Percentiles rank a stretch among this genome's conserved stretches.
Conservation (phyloP, 2,113 vertebrate genomes). For the Lanius ludovicianus region DNA sequence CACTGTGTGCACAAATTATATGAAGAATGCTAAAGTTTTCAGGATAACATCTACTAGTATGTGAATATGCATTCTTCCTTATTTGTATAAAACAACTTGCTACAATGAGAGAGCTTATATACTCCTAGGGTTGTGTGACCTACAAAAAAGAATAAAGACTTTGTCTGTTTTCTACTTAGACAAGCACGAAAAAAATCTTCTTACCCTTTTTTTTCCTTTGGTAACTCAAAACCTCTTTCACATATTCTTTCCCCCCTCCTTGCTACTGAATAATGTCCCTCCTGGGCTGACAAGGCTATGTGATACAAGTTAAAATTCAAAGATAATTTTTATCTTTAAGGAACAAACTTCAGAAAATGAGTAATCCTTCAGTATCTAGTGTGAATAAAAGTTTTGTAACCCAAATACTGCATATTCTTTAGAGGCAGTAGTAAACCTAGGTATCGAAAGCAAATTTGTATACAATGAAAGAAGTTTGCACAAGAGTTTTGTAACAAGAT, state of each 20-base stretch:
- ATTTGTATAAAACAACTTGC: background rate
- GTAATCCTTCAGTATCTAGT: background rate
- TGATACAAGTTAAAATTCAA: background rate
- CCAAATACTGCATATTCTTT: background rate
- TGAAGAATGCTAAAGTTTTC: background rate
- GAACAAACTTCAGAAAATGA: constrained; percentile 16
- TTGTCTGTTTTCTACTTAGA: background rate
- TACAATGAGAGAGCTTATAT: background rate
- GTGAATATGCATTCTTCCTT: background rate
- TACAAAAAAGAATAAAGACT: background rate
- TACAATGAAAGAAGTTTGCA: background rate
- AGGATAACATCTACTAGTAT: background rate
- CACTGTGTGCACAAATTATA: background rate
- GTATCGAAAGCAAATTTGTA: background rate
- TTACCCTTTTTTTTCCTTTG: background rate
- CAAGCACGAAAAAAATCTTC: background rate
- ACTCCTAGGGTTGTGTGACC: background rate
- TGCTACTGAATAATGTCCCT: background rate
- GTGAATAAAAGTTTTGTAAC: constrained; percentile 19
- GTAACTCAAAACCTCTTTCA: background rate
- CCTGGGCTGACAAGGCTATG: background rate
- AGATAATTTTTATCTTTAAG: constrained; percentile 6
- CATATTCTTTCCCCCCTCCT: background rate
- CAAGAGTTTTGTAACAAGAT: background rate
- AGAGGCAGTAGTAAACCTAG: background rate